These are phyloP conservation scores for Leptoclinus maculatus DNA, from an alignment of 2,797 vertebrate species.

Conservation along the genomic window DNA sequence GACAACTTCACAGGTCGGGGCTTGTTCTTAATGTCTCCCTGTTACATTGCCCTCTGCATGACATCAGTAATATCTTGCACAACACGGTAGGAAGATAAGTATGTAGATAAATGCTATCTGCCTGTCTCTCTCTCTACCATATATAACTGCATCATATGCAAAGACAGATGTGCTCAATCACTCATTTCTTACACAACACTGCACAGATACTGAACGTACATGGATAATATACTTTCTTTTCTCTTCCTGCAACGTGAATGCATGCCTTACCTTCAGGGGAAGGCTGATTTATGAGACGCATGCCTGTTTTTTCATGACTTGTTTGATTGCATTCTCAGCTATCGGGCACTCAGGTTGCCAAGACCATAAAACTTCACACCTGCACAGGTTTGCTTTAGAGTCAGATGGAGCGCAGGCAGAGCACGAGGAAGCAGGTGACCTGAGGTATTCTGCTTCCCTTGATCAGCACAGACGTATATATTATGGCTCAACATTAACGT, in stretches of 20 bases:
- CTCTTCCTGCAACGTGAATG: constrained; percentile 51
- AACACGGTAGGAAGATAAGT: constrained; percentile 40
- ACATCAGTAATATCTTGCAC: constrained; percentile 50
- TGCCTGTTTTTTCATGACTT: constrained; percentile 83
- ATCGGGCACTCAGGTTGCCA: constrained; percentile 71
- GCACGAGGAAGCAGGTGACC: constrained; percentile 69
- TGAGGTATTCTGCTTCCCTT: constrained; percentile 55
- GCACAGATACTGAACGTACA: constrained; percentile 52
- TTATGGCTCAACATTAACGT: constrained; percentile 25
- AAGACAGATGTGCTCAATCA: constrained; percentile 61
- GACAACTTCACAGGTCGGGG: constrained; percentile 40
- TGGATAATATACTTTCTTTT: constrained; percentile 59
- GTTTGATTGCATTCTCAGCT: constrained; percentile 84
- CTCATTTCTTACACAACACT: constrained; percentile 54
- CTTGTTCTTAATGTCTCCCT: constrained; percentile 45
- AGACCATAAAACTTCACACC: constrained; percentile 81
- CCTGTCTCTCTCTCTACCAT: constrained; percentile 24
- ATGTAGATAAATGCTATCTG: constrained; percentile 42
- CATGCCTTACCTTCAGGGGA: constrained; percentile 66
- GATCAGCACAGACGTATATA: constrained; percentile 43
- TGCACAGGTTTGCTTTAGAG: constrained; percentile 65
- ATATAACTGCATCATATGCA: constrained; percentile 39
- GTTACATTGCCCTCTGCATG: constrained; percentile 42
- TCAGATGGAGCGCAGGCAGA: constrained; percentile 46
- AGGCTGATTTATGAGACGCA: constrained; percentile 80